Evolutionary conservation across 2,113 vertebrate genomes (phyloP).

Genomic region (Ornithorhynchus anatinus): DNA sequence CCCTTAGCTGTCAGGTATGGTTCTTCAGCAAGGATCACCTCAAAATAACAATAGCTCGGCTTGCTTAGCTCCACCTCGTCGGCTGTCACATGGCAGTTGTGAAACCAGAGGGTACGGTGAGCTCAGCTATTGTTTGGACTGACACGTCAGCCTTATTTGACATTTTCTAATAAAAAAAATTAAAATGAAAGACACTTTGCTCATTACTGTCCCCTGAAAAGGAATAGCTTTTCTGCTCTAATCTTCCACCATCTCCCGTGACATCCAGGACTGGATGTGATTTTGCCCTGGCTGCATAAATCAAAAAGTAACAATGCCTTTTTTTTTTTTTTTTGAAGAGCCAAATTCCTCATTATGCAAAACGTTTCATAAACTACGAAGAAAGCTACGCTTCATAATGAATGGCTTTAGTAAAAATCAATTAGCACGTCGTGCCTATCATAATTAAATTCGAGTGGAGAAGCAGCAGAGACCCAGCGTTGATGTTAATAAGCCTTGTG

Average conservation of each 20-base stretch:
- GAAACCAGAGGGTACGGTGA: too few relatives aligned
- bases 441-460: not conserved
- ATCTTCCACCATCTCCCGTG: not conserved
- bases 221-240: not conserved
- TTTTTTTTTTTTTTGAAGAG: not conserved
- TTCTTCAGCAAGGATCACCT: too few relatives aligned
- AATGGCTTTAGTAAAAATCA: conserved; percentile 24
- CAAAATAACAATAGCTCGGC: too few relatives aligned
- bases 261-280: not conserved
- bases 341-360: conserved; percentile 13
- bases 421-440: conserved; percentile 13
- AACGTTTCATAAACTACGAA: conserved; percentile 16
- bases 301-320: conserved; percentile 6
- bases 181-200: not conserved
- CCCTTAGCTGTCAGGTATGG: too few relatives aligned
- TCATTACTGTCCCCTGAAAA: not conserved
- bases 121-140: too few relatives aligned
- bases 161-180: conserved; percentile 6
- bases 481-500: too few relatives aligned
- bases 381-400: conserved; percentile 4
- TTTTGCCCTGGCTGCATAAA: conserved; percentile 13
- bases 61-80: too few relatives aligned
- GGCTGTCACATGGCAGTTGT: too few relatives aligned
- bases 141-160: too few relatives aligned
- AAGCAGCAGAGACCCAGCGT: too few relatives aligned